Evolutionary conservation across 2,113 vertebrate species (phyloP), one percentile per base, ranked within the genome.

Genomic region (Hemichromis elongatus): DNA sequence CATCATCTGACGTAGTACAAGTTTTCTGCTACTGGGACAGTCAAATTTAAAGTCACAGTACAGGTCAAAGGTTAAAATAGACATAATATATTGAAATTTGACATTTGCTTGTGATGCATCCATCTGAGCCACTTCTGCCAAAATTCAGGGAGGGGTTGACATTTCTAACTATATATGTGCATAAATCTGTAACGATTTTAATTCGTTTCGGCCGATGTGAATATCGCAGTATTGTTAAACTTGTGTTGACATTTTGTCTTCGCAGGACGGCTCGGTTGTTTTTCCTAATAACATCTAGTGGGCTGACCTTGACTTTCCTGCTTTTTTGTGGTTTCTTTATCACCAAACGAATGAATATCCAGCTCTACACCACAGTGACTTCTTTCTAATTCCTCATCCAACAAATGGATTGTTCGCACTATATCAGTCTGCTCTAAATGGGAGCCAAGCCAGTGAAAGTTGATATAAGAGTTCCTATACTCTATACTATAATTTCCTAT

Each of bases 1-100:
- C 30, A 30, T 63, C 35, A 24, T 0, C 0, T n/a, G 59, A 6
- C 7, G 30, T 4, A 68, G 40, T 68, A 68, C 7, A 24, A 7
- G 12, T 68, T 24, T 16, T 14, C 35, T 68, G 61, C 35, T 9
- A 42, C 61, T 42, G n/a, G 7, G 0, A 68, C 40, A 0, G 35
- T 42, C 12, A 9, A 24, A 16, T 24, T 40, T 24, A 68, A 16
- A 7, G n/a, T 68, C 19, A 68, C 7, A 40, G 61, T 21, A 66
- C 0, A 0, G 11, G 35, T 24, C 1, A 40, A 68, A 68, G 63
- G 4, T 68, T 7, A 68, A 68, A 42, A 68, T 7, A 24, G 63
- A 42, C 37, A 42, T 37, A 42, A 42, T 42, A 42, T 26, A 16
- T 68, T 24, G 42, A 16, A 42, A 68, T 68, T 16, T 68, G 37